Evolutionary conservation across 2,113 vertebrate genomes (phyloP), one percentile per base, ranked within the genome.

Genomic region (Podarcis muralis): DNA sequence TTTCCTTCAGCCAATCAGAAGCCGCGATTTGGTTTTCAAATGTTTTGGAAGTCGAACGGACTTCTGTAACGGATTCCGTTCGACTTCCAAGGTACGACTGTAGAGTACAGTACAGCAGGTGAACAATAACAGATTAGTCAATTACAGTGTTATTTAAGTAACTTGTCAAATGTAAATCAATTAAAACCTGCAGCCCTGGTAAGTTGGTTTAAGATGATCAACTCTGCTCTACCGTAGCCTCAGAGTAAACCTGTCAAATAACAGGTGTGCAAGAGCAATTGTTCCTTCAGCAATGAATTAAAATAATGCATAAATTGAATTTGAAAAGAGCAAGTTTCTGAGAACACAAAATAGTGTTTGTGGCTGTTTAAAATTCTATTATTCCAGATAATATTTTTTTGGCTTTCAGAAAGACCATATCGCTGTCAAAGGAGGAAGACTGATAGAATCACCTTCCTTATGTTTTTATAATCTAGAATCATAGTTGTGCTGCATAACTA

Each of bases 271-370:
- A 75, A 88, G 72, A 71, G 91, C 62, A 25, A 72, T 74, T 40
- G 53, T 89, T 86, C 75, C 84, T 32, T 87, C 83, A 84, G 18
- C 1, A 8, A 30, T 3, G 20, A 27, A 48, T 87, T 78, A 81
- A 90, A 59, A 81, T 59, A 89, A 92, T 89, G 72, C 25, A 59
- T 85, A 35, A 48, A 37, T 71, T 66, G 87, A 90, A 81, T 89
- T 15, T 65, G 85, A 77, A 84, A 7, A 83, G 37, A 89, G 9
- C 8, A n/a, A 77, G 86, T 82, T 83, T 68, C 40, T 80, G 7
- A 89, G 88, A 86, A 62, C 48, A 65, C 83, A 76, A 87, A 53
- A 5, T 85, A 25, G 2, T 90, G 91, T 85, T 66, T 6, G 53
- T 84, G 48, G 66, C 15, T 81, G 82, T 18, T 30, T 85, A 59